Evolutionary conservation across 2,888 invertebrate genomes (phyloP).

Genomic region (Erebia epiphron): DNA sequence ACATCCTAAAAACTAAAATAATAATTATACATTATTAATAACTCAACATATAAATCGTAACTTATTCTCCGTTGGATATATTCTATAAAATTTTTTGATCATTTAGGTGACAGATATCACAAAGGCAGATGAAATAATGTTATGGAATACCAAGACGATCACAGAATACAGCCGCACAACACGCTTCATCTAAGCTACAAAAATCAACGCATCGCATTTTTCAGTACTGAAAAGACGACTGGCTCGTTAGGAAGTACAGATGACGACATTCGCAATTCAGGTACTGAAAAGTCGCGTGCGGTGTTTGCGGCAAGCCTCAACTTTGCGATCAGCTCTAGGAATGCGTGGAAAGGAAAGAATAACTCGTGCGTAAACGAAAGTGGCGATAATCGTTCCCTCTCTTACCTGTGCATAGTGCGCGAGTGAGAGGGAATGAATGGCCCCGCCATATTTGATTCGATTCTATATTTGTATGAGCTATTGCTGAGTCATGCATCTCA

Average conservation of each 20-base stretch:
- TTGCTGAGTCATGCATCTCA: constrained; percentile 1
- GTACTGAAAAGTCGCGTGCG: not conserved
- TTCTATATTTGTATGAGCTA: too few relatives aligned
- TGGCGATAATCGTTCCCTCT: too few relatives aligned
- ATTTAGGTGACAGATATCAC: constrained; percentile 11
- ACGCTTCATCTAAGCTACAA: not conserved
- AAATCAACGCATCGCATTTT: not conserved
- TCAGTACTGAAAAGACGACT: not conserved
- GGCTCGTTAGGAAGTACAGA: not conserved
- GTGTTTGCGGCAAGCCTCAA: not conserved
- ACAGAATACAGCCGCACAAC: not conserved
- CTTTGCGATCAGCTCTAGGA: not conserved
- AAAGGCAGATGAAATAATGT: constrained; percentile 20
- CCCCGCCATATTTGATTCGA: too few relatives aligned
- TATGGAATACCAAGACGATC: not conserved
- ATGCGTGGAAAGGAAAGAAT: constrained; percentile 1
- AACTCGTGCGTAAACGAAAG: too few relatives aligned
- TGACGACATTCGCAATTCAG: too few relatives aligned
- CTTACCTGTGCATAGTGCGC: too few relatives aligned
- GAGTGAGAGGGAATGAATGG: too few relatives aligned
- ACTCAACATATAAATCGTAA: constrained; percentile 36
- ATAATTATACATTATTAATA: constrained; percentile 66
- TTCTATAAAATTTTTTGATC: constrained; percentile 22
- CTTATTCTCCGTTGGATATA: constrained; percentile 17
- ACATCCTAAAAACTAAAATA: constrained; percentile 40